phyloP scores from a whole-genome alignment of 2,113 vertebrate species.

The Sardina pilchardus region DNA sequence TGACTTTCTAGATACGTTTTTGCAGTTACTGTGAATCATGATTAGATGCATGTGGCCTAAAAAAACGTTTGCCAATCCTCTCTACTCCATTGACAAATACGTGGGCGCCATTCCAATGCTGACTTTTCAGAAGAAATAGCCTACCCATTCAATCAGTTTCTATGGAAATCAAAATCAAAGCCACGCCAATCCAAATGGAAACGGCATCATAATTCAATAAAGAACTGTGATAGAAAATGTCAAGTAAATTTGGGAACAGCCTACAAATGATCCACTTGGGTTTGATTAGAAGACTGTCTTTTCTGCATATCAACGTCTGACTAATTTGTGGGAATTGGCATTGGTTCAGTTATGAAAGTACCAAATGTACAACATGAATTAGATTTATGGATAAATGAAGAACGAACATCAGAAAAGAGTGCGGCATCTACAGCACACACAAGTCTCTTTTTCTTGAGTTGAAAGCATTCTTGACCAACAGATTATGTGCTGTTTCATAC shows the following conservation, averaged over 20 bases:
- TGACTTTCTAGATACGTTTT: slow-evolving; percentile 15
- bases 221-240: neutral
- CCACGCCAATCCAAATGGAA: neutral
- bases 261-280: neutral
- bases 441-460: neutral
- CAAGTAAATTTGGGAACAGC: neutral
- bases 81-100: slow-evolving; percentile 21
- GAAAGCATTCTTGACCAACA: neutral
- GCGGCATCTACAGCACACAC: neutral
- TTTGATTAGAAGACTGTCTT: neutral
- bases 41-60: slow-evolving; percentile 26
- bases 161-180: neutral
- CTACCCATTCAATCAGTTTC: neutral
- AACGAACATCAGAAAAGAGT: neutral
- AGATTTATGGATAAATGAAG: neutral
- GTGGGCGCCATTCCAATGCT: slow-evolving; percentile 11
- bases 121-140: neutral
- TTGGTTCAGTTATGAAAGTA: neutral
- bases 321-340: neutral
- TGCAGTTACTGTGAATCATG: neutral
- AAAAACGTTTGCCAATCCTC: slow-evolving; percentile 24
- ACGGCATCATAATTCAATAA: neutral
- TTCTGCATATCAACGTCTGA: neutral
- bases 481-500: neutral
- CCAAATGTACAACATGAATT: neutral